Base-by-base conservation (phyloP, 2,888 invertebrate species). In the Drosophila demipolita region DNA sequence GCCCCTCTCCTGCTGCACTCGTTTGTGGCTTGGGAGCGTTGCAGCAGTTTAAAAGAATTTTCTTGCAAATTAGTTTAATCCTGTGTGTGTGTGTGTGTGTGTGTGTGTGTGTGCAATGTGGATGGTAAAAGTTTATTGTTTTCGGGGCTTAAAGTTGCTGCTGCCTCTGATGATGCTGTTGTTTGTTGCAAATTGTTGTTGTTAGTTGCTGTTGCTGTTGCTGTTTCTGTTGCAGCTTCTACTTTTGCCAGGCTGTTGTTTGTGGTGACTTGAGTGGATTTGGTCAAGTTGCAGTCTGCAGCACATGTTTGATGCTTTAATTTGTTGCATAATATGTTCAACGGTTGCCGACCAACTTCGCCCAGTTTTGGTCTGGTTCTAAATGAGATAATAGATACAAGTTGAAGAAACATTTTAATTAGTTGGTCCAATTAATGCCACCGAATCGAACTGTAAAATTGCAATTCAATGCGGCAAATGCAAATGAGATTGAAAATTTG, bases 51-150 rank as follows among this genome's bases (percentile, higher is more conserved):
- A 81, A 80, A 79, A 76, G 83, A 80, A 87, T 81, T 88, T 88
- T 82, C 82, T 84, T 79, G 72, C 78, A 83, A 90, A 89, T 82
- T 84, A 90, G 87, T 88, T 90, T 78, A 89, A 80, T 81, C 78
- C 84, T 60, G 29, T 42, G 11, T 52, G 35, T 45, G 40, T 40
- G 36, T 35, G 26, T 53, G 33, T 48, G 29, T 54, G 33, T 52
- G 50, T 57, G 38, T 50, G 57, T 50, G 59, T 57, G 67, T 57
- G 38, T 33, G 45, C 23, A 45, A 50, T 59, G 38, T 45, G 45
- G 45, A 45, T 23, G 45, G 66, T 67, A 80, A 82, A 87, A 87
- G 86, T 87, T 87, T 77, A 85, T 87, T 84, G 80, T 75, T 82
- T 78, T 77, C 55, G 61, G 20, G 26, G 36, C 61, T 63, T 68